These are phyloP conservation scores for Clunio marinus DNA, from an alignment of 2,888 invertebrate species.

Conservation along the genomic window DNA sequence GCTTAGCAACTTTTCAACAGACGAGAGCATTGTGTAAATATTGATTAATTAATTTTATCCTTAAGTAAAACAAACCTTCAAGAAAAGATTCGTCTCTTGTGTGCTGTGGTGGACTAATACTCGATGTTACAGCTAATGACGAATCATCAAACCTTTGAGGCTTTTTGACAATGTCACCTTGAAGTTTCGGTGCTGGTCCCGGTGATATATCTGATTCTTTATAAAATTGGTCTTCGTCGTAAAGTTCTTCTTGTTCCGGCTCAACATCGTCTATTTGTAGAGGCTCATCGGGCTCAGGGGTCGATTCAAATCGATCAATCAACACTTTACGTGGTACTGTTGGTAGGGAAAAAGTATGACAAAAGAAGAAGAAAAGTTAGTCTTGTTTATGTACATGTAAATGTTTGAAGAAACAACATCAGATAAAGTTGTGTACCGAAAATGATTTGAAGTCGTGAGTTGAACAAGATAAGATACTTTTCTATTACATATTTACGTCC, in stretches of 20 bases:
- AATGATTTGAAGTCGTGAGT: neutral
- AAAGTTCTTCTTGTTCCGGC: constrained; percentile 54
- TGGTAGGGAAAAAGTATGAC: neutral
- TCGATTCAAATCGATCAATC: constrained; percentile 75
- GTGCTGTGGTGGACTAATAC: constrained; percentile 46
- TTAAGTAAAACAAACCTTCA: constrained; percentile 49
- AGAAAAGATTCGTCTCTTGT: constrained; percentile 47
- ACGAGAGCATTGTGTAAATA: neutral
- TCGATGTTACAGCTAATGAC: constrained; percentile 45
- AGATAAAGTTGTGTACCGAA: too few species aligned
- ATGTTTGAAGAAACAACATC: too few species aligned
- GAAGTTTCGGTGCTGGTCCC: constrained; percentile 53
- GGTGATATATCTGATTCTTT: constrained; percentile 57
- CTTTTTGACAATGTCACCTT: constrained; percentile 44
- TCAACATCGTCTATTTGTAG: constrained; percentile 53
- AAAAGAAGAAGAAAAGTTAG: neutral
- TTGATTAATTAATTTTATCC: constrained; percentile 3
- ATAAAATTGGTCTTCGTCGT: constrained; percentile 56
- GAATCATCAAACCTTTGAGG: constrained; percentile 39
- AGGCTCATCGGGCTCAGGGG: constrained; percentile 72
- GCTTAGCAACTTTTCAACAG: neutral
- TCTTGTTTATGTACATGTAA: neutral
- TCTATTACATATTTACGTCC: too few species aligned
- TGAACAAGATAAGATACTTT: neutral
- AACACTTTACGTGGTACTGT: constrained; percentile 78